A percentile compares a stretch with the other conserved stretches of the same genome.
phyloP scores from a whole-genome alignment of 2,888 invertebrate genomes.

The Ectobius pallidus region DNA sequence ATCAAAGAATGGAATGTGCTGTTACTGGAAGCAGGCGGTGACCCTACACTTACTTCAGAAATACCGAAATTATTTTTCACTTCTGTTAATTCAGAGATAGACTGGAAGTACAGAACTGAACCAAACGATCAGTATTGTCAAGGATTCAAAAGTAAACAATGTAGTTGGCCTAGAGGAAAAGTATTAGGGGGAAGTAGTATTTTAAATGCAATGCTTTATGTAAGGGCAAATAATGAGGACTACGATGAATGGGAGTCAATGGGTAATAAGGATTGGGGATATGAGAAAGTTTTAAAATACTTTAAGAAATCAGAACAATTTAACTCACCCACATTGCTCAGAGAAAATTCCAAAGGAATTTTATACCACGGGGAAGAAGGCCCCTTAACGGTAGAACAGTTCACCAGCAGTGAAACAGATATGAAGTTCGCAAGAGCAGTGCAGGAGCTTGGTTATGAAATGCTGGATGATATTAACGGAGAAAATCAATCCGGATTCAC shows the following conservation, averaged over 20 bases:
- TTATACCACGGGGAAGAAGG: conserved; percentile 78
- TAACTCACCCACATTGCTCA: background rate
- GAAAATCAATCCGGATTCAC: conserved; percentile 36
- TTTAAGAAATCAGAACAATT: conserved; percentile 45
- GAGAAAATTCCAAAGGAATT: too few relatives aligned
- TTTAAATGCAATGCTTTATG: conserved; percentile 58
- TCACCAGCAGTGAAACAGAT: background rate
- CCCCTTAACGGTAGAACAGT: conserved; percentile 74
- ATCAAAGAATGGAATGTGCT: conserved; percentile 47
- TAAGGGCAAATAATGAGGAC: conserved; percentile 56
- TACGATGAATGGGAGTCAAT: conserved; percentile 56
- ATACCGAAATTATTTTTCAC: conserved; percentile 48
- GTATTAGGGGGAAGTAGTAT: conserved; percentile 56
- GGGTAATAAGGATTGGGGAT: conserved; percentile 56
- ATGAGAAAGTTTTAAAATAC: conserved; percentile 56
- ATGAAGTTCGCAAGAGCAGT: conserved; percentile 40
- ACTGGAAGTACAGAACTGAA: conserved; percentile 55
- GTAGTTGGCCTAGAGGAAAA: conserved; percentile 54
- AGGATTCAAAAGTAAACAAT: conserved; percentile 44
- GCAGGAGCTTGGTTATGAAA: conserved; percentile 52
- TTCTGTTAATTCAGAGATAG: conserved; percentile 49
- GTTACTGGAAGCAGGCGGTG: conserved; percentile 51
- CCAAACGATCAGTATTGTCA: conserved; percentile 51
- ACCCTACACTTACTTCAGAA: conserved; percentile 49
- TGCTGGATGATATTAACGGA: conserved; percentile 69